Evolutionary conservation across 2,797 vertebrate genomes (phyloP), one percentile per base, ranked within the genome.

Genomic region (Betta splendens): DNA sequence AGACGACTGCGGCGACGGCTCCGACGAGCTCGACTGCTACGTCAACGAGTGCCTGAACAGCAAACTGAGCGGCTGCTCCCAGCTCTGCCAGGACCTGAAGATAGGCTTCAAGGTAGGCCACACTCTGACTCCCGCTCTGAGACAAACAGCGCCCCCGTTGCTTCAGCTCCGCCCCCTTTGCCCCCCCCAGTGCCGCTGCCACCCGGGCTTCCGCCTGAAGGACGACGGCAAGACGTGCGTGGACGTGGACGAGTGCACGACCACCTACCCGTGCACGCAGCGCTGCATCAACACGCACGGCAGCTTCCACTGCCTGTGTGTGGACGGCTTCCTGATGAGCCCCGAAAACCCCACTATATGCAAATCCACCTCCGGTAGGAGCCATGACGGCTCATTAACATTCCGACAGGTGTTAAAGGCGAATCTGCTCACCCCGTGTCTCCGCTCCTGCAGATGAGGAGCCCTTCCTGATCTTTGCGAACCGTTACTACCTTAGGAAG

Each of bases 401-500:
- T 32, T 31, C 23, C 46, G 9, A 6, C 16, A 18, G 7, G 21
- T 17, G 18, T 49, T 60, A 29, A 6, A 10, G 7, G 28, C 25
- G 37, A 68, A 75, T 49, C 60, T 36, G 17, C 22, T 74, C 38
- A 57, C 21, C 7, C 9, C 35, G 7, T 25, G 7, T 63, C 10
- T 47, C 18, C 7, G 26, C 62, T 46, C 43, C 28, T 51, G 29
- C 79, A 93, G 98, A 95, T 0, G 97, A 97, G 70, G 97, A 98
- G 45, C 94, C 98, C 0, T 98, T 95, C 91, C 91, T 99, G 68
- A 99, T 99, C 79, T 99, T 99, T 1, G 97, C 98, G 56, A 99
- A 99, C 87, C 95, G 98, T 10, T 99, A 99, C 88, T 99, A 99
- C 83, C 91, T 99, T 66, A 91, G 98, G 63, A 99, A 96, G 83